Conservation (phyloP, 2,888 invertebrate genomes). For the Ochropleura plecta region DNA sequence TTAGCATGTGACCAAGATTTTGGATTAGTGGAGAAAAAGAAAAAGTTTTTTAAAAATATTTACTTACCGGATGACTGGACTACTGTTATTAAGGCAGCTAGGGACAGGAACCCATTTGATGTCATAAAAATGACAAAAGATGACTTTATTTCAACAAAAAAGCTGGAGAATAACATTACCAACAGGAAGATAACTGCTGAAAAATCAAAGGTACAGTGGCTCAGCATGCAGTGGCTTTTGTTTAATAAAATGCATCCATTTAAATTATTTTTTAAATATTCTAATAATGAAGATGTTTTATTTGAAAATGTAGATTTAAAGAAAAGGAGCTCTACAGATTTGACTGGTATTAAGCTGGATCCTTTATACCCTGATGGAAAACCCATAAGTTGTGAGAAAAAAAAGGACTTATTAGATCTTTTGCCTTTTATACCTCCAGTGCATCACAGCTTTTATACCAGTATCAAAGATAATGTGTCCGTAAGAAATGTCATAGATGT, state of each 20-base stretch:
- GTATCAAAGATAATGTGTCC: conserved; percentile 46
- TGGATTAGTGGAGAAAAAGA: conserved; percentile 59
- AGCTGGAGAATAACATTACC: conserved; percentile 58
- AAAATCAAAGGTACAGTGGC: conserved; percentile 50
- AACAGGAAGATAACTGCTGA: conserved; percentile 54
- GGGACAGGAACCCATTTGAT: conserved; percentile 51
- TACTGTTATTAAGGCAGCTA: conserved; percentile 40
- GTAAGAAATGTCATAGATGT: conserved; percentile 50
- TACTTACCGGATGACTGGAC: conserved; percentile 58
- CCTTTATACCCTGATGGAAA: conserved; percentile 59
- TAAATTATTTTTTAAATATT: conserved; percentile 51
- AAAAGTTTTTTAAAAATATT: conserved; percentile 59
- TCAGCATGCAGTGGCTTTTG: conserved; percentile 47
- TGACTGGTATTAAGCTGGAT: conserved; percentile 48
- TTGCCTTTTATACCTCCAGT: conserved; percentile 59
- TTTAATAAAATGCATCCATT: conserved; percentile 33
- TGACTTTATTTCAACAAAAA: conserved; percentile 53
- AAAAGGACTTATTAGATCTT: conserved; percentile 58
- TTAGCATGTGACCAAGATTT: conserved; percentile 62
- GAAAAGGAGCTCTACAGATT: conserved; percentile 47
- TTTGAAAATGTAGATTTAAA: conserved; percentile 48
- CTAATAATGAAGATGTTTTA: conserved; percentile 41
- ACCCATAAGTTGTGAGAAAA: conserved; percentile 57
- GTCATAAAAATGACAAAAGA: conserved; percentile 57
- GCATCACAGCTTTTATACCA: conserved; percentile 48